Base-by-base conservation (phyloP, 2,888 invertebrate species). In the Agrochola lychnidis region DNA sequence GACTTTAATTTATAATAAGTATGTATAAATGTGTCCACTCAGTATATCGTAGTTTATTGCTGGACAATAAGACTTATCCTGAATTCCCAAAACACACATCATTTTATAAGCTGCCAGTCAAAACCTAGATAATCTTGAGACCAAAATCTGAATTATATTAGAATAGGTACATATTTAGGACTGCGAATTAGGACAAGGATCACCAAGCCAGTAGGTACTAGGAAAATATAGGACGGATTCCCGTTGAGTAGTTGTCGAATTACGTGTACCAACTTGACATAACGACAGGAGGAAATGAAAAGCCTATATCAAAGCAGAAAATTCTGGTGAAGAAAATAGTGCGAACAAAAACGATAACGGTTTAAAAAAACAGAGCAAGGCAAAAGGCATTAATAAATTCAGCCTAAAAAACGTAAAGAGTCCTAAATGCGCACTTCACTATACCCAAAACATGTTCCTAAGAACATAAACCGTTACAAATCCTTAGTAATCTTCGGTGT, bases 401-500 rank as follows among this genome's bases (percentile, higher is more conserved):
- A 68, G 57, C 59, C 62, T 30, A 77, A 83, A 82, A 79, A 69
- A 53, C 30, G 51, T 76, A 48, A 22, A 84, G 61, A 76, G 83
- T 73, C 78, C 66, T 5, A 72, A 86, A 68, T 53, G 57, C 42
- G 59, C 69, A 62, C 76, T 79, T 77, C 62, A 73, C 68, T 84
- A 72, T 51, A 76, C 72, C 76, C 70, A 75, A 83, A 85, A 82
- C 76, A 76, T 74, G 63, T 75, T 62, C 63, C 22, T 73, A 83
- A 79, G 73, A 75, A 78, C 64, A 84, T 87, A 82, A 82, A 81
- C 84, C 74, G 69, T 62, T 70, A 71, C 75, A 87, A 87, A 88
- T 88, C 84, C 87, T 56, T 67, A 19, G 81, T 88, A 88, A 88
- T 86, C 84, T 87, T 74, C 76, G 82, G 51, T 81, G 74, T 81